phyloP scores from a whole-genome alignment of 2,888 invertebrate genomes.

The Cyclophora albipunctata region DNA sequence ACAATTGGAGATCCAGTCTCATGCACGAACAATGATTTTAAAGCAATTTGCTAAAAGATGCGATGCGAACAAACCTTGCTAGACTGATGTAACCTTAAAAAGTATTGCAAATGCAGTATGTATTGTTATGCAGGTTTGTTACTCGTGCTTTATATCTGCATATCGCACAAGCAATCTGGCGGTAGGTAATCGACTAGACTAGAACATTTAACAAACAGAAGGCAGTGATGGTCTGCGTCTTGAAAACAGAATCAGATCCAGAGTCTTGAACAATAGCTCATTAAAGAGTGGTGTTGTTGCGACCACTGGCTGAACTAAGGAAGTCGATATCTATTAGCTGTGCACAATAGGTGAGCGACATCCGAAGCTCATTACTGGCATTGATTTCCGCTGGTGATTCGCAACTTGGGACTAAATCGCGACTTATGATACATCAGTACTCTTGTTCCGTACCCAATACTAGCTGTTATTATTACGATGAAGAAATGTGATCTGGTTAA shows the following conservation, averaged over 20 bases:
- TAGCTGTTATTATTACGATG: no score
- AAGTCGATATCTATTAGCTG: constrained; percentile 73
- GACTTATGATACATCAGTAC: constrained; percentile 41
- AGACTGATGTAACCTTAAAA: no score
- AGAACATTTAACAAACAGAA: constrained; percentile 40
- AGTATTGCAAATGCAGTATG: no score
- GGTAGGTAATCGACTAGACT: no score
- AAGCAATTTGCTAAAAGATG: no score
- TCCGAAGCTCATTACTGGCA: constrained; percentile 73
- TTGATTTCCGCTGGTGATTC: constrained; percentile 69
- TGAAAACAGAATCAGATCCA: constrained; percentile 55
- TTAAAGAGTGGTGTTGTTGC: constrained; percentile 53
- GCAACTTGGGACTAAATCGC: constrained; percentile 57
- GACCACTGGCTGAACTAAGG: constrained; percentile 61
- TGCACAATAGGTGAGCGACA: constrained; percentile 74
- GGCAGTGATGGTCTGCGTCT: constrained; percentile 41
- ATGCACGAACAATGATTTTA: constrained; percentile 5
- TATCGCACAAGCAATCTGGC: no score
- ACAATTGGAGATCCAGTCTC: constrained; percentile 4
- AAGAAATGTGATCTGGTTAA: no score
- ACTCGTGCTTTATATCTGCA: no score
- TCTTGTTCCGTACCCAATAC: constrained; percentile 24
- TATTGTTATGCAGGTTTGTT: no score
- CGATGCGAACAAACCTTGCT: no score
- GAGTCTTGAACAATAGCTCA: constrained; percentile 65